Evolutionary conservation across 2,888 invertebrate genomes (phyloP).

Genomic region (Phlogophora meticulosa): DNA sequence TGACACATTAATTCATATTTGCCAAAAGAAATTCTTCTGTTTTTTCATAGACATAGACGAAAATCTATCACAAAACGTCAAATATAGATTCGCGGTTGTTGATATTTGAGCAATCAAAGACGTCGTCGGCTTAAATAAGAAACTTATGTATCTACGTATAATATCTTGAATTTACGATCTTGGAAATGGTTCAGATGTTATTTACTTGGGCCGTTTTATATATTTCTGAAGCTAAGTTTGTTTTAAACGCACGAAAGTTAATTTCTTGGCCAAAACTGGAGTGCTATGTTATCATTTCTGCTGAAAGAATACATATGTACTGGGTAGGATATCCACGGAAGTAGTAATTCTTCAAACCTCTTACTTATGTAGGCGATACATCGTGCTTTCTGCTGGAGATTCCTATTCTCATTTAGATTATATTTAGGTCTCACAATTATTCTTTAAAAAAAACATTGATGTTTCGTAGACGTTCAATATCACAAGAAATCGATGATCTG

Average conservation of each 20-base stretch:
- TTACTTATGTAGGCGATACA: background rate
- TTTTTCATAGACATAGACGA: constrained; percentile 1
- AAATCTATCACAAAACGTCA: constrained; percentile 16
- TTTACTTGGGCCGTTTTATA: constrained; percentile 9
- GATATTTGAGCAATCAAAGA: constrained; percentile 40
- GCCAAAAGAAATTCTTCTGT: background rate
- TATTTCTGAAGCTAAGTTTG: constrained; percentile 1
- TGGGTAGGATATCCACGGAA: background rate
- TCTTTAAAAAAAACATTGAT: background rate
- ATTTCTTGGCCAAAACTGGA: background rate
- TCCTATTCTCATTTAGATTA: background rate
- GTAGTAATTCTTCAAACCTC: background rate
- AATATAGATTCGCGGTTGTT: constrained; percentile 21
- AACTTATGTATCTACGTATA: constrained; percentile 5
- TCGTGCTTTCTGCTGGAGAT: background rate
- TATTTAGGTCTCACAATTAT: too few relatives aligned
- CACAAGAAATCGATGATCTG: background rate
- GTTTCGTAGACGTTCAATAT: background rate
- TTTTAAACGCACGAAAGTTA: background rate
- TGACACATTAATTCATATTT: constrained; percentile 1
- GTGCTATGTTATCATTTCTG: background rate
- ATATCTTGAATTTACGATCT: constrained; percentile 16
- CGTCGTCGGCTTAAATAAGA: background rate
- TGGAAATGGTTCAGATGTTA: constrained; percentile 7
- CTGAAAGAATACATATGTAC: background rate